Percentiles rank a stretch among this genome's conserved stretches.
phyloP scores from a whole-genome alignment of 1,140 invertebrate species.

The Xylocopa sonorina region DNA sequence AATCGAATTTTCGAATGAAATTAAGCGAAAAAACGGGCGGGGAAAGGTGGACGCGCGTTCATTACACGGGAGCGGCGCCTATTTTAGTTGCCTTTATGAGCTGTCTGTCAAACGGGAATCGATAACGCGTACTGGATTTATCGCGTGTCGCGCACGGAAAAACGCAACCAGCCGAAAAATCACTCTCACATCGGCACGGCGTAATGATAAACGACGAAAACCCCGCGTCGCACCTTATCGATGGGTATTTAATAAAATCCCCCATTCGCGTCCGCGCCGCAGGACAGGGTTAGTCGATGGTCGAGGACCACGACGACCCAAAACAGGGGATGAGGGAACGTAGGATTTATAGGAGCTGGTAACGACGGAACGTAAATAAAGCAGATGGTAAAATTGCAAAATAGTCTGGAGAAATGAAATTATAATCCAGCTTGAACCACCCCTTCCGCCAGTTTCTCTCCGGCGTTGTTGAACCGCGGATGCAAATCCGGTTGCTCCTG shows the following conservation, averaged over 20 bases:
- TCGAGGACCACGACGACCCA: background rate
- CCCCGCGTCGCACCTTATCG: background rate
- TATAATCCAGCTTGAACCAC: background rate
- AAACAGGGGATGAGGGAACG: background rate
- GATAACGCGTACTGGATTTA: slow-evolving; percentile 23
- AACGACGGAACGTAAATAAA: background rate
- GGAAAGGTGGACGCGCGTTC: background rate
- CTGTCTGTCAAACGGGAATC: slow-evolving; percentile 20
- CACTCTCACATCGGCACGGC: background rate
- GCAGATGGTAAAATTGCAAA: background rate
- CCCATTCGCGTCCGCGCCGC: too few relatives aligned
- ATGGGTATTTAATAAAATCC: slow-evolving; percentile 15
- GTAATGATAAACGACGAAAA: slow-evolving; percentile 35
- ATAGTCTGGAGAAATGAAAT: slow-evolving; percentile 10
- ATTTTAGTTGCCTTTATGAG: slow-evolving; percentile 22
- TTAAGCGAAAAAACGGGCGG: background rate
- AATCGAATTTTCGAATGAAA: background rate
- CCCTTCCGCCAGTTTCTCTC: background rate
- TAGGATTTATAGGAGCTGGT: background rate
- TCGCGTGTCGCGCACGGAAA: background rate
- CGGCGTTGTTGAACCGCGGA: background rate
- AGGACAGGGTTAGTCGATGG: background rate
- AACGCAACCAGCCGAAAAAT: slow-evolving; percentile 17
- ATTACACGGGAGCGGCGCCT: background rate
- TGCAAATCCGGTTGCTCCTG: background rate